Evolutionary conservation across 2,113 vertebrate genomes (phyloP).

Genomic region (Tinamus guttatus): DNA sequence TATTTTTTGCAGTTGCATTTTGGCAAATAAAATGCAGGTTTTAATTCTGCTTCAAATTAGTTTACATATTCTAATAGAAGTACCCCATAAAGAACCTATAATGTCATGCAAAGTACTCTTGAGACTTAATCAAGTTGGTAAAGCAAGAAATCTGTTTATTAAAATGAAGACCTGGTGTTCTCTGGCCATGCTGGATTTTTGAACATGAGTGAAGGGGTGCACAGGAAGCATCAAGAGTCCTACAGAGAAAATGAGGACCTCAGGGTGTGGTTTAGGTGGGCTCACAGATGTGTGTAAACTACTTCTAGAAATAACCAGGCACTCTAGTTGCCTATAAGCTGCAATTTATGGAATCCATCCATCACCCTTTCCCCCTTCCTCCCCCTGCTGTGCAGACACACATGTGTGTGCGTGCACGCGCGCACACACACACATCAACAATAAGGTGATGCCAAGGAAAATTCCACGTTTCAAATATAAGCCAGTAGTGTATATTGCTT

Average conservation of each 20-base stretch:
- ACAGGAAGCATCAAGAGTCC: neutral
- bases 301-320: neutral
- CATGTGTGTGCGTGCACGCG: too few species aligned
- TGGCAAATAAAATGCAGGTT: neutral
- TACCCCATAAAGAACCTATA: constrained; percentile 4
- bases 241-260: constrained; percentile 10
- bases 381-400: neutral
- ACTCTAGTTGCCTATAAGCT: neutral
- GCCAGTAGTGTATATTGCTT: neutral
- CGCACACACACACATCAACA: neutral
- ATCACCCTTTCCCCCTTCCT: neutral
- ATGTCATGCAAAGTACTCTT: neutral
- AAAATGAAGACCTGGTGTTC: constrained; percentile 30
- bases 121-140: constrained; percentile 26
- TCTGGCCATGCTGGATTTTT: neutral
- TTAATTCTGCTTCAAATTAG: constrained; percentile 28
- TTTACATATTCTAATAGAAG: constrained; percentile 16
- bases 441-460: constrained; percentile 8
- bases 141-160: constrained; percentile 2
- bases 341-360: neutral
- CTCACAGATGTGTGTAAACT: constrained; percentile 12
- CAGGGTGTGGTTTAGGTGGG: neutral
- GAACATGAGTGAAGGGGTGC: neutral
- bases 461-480: neutral
- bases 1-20: constrained; percentile 1